Percentiles rank a stretch among this genome's conserved stretches.
Evolutionary conservation across 2,888 invertebrate genomes (phyloP).

Genomic region (Helleia helle): DNA sequence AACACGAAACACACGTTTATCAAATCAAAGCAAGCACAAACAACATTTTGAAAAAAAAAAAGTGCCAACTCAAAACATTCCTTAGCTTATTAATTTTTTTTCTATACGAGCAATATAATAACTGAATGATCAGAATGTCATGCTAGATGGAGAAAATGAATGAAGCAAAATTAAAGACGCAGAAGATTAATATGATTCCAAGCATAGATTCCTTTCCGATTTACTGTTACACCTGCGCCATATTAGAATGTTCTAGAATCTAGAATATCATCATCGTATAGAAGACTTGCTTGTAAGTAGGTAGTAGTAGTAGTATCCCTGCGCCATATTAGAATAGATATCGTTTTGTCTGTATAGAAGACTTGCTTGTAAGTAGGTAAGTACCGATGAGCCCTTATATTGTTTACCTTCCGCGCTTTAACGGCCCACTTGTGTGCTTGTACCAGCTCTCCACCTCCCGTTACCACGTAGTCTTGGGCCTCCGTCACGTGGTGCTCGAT

Average conservation of each 20-base stretch:
- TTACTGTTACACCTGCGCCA: not conserved
- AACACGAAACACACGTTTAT: too few species aligned
- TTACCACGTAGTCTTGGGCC: constrained; percentile 87
- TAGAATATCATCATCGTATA: too few species aligned
- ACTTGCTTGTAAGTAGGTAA: constrained; percentile 11
- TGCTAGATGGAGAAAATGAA: not conserved
- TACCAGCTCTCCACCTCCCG: constrained; percentile 84
- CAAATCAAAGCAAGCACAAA: too few species aligned
- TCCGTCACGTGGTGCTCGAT: constrained; percentile 95
- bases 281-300: too few species aligned
- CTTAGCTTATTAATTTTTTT: not conserved
- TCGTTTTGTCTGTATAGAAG: not conserved
- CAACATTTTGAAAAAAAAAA: too few species aligned
- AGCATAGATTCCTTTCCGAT: not conserved
- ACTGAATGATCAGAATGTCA: not conserved
- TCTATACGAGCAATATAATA: too few species aligned
- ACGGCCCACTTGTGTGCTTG: constrained; percentile 87
- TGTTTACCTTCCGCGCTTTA: constrained; percentile 91
- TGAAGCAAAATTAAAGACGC: not conserved
- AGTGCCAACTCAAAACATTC: not conserved
- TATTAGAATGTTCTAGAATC: not conserved
- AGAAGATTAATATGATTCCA: not conserved
- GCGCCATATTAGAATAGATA: not conserved
- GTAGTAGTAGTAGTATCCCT: not conserved
- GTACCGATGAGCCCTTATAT: constrained; percentile 12